A percentile compares a stretch with the other conserved stretches of the same genome.
Evolutionary conservation across 2,888 invertebrate species (phyloP).

Genomic region (Nemapogon koenigi): DNA sequence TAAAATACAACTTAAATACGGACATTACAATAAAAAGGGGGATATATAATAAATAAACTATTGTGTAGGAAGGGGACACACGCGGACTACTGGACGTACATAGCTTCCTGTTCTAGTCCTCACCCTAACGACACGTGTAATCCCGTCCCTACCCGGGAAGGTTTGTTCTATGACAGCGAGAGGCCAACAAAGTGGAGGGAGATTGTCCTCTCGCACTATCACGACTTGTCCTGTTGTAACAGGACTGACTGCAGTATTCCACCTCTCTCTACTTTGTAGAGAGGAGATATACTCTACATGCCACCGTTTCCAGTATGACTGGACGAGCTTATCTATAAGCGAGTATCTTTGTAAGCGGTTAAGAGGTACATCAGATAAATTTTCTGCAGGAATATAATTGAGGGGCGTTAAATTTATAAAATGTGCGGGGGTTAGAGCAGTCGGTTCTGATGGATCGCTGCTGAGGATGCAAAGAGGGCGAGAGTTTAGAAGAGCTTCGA

Average conservation of each 20-base stretch:
- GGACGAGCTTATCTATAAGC: background rate
- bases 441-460: no score
- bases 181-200: constrained; percentile 12
- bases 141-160: constrained; percentile 12
- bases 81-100: constrained; percentile 8
- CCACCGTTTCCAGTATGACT: constrained; percentile 2
- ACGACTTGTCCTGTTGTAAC: no score
- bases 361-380: background rate
- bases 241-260: background rate
- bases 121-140: constrained; percentile 10
- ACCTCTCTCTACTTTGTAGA: background rate
- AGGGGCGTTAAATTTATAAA: constrained; percentile 2
- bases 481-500: no score
- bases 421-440: no score
- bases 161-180: constrained; percentile 7
- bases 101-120: constrained; percentile 8
- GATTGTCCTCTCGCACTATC: constrained; percentile 5
- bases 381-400: constrained; percentile 1
- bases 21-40: no score
- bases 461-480: no score
- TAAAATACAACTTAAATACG: no score
- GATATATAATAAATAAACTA: background rate
- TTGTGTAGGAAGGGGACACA: constrained; percentile 1
- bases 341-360: constrained; percentile 3
- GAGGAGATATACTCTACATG: constrained; percentile 4